These are phyloP conservation scores for Dryobates pubescens DNA, from an alignment of 2,797 vertebrate genomes.

Conservation along the genomic window DNA sequence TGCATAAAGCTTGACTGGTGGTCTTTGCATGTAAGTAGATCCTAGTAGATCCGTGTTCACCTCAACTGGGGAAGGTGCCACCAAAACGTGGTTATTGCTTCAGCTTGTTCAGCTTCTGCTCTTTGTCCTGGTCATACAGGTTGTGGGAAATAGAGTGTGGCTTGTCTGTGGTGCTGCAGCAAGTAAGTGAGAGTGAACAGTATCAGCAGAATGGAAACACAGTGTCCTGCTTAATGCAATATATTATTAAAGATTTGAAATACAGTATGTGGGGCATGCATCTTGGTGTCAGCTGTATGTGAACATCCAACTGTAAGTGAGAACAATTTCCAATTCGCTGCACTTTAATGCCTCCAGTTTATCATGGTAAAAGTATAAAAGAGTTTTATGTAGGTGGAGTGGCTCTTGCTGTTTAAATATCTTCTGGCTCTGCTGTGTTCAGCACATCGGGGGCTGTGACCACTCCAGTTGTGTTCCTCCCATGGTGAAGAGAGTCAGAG, in stretches of 20 bases:
- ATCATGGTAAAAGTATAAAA: constrained; percentile 61
- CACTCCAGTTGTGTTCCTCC: neutral
- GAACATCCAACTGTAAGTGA: constrained; percentile 55
- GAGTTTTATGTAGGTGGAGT: constrained; percentile 64
- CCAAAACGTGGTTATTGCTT: neutral
- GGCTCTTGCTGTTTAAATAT: constrained; percentile 48
- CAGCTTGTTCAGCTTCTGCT: neutral
- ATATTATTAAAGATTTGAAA: constrained; percentile 17
- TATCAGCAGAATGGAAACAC: neutral
- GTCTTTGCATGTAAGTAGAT: accelerated
- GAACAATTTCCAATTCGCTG: constrained; percentile 59
- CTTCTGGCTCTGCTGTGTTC: neutral
- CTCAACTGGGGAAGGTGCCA: neutral
- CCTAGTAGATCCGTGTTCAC: neutral
- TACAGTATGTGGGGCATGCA: neutral
- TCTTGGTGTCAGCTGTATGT: constrained; percentile 2
- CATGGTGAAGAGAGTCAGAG: neutral
- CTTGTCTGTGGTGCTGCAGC: neutral
- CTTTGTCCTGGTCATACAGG: neutral
- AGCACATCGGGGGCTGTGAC: neutral
- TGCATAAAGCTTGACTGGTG: neutral
- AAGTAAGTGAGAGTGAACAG: neutral
- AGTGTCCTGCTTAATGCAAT: neutral
- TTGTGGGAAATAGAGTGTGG: neutral
- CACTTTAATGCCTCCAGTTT: constrained; percentile 61